phyloP scores from a whole-genome alignment of 2,888 invertebrate genomes.

The Pharmacophagus antenor region DNA sequence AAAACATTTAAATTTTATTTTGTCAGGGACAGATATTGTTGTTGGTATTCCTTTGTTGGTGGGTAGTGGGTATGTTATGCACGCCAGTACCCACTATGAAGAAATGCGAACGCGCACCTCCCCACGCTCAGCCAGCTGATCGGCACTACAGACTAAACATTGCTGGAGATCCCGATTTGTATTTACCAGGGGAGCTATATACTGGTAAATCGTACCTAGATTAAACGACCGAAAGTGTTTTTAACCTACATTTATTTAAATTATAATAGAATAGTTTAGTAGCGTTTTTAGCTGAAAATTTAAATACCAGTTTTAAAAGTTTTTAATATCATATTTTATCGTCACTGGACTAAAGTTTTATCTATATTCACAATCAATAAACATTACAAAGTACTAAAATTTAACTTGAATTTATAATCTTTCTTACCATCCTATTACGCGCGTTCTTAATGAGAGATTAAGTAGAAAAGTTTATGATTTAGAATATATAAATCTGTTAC shows the following conservation, averaged over 20 bases:
- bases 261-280: too few relatives aligned
- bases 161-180: slow-evolving; percentile 86
- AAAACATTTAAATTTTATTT: background rate
- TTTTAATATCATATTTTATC: too few relatives aligned
- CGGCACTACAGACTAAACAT: slow-evolving; percentile 86
- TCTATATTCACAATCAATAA: too few relatives aligned
- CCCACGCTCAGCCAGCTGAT: slow-evolving; percentile 81
- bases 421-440: too few relatives aligned
- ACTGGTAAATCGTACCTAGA: slow-evolving; percentile 87
- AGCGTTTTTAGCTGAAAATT: too few relatives aligned
- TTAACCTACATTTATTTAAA: too few relatives aligned
- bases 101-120: slow-evolving; percentile 57
- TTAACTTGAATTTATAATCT: too few relatives aligned
- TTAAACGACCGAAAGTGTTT: too few relatives aligned
- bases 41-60: slow-evolving; percentile 28
- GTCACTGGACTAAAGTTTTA: too few relatives aligned
- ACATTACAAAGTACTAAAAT: too few relatives aligned
- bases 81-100: slow-evolving; percentile 30
- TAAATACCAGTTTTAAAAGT: too few relatives aligned
- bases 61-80: slow-evolving; percentile 23
- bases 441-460: too few relatives aligned
- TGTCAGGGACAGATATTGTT: slow-evolving; percentile 26
- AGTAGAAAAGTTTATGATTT: background rate
- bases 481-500: background rate
- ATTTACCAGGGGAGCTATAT: slow-evolving; percentile 89